Conservation (phyloP, 1,140 invertebrate species). For the Neodiprion fabricii region DNA sequence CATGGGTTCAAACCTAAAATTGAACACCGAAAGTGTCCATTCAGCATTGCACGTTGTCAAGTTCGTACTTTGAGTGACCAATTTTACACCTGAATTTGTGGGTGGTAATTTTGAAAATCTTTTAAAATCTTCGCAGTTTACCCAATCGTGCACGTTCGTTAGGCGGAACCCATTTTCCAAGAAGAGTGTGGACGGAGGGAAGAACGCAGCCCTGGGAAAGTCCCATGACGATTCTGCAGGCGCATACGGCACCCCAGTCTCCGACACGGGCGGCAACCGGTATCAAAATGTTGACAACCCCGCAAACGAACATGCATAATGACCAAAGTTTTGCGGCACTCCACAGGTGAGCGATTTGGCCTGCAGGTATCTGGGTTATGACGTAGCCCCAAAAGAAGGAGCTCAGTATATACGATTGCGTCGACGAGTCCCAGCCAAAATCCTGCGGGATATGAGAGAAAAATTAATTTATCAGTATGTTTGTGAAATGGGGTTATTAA, state of each 20-base stretch:
- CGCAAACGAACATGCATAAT: conserved; percentile 50
- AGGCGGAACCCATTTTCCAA: conserved; percentile 81
- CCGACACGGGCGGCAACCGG: conserved; percentile 54
- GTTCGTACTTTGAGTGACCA: too few species aligned
- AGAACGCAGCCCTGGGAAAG: conserved; percentile 80
- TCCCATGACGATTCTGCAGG: conserved; percentile 75
- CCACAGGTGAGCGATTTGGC: conserved; percentile 58
- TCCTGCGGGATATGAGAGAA: conserved; percentile 33
- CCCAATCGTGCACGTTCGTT: conserved; percentile 67
- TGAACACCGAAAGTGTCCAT: too few species aligned
- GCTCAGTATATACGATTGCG: conserved; percentile 61
- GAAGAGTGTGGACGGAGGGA: conserved; percentile 78
- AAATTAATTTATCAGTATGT: too few species aligned
- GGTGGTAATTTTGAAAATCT: too few species aligned
- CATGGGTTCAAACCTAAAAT: too few species aligned
- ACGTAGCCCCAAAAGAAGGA: conserved; percentile 65
- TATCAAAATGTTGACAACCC: conserved; percentile 58
- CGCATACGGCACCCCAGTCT: conserved; percentile 68
- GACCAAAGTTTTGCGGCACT: conserved; percentile 60
- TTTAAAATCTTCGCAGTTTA: conserved; percentile 16
- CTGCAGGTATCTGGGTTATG: conserved; percentile 65
- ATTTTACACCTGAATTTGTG: too few species aligned
- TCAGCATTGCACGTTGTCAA: too few species aligned
- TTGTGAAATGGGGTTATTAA: too few species aligned
- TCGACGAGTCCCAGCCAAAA: conserved; percentile 60